These are phyloP conservation scores for Coregonus clupeaformis DNA, from an alignment of 2,113 vertebrate genomes.

Conservation along the genomic window DNA sequence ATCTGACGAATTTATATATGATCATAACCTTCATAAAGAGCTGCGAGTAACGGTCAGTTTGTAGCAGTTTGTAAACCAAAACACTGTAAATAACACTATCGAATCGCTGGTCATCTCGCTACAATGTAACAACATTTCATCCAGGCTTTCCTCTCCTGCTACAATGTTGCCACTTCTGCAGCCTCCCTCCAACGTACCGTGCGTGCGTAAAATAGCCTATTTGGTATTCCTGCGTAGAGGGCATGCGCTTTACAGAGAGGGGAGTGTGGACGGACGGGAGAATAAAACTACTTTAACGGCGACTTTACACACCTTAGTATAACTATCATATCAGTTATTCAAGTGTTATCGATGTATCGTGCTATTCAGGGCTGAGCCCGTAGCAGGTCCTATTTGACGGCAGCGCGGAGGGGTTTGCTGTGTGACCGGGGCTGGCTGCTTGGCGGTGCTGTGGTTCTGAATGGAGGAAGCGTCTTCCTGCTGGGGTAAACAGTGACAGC, in stretches of 20 bases:
- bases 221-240: slow-evolving; percentile 71
- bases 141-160: too few relatives aligned
- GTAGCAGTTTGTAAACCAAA: too few relatives aligned
- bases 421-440: slow-evolving; percentile 69
- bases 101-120: too few relatives aligned
- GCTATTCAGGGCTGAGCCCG: background rate
- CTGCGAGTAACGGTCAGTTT: too few relatives aligned
- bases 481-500: slow-evolving; percentile 94
- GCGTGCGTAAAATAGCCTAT: slow-evolving; percentile 41
- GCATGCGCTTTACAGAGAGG: slow-evolving; percentile 63
- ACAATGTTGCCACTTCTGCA: slow-evolving; percentile 42
- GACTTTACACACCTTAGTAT: background rate
- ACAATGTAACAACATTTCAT: too few relatives aligned
- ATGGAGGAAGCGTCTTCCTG: slow-evolving; percentile 92
- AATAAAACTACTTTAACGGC: slow-evolving; percentile 1
- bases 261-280: slow-evolving; percentile 30
- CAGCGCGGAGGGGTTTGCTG: slow-evolving; percentile 43
- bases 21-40: too few relatives aligned
- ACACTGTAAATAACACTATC: too few relatives aligned
- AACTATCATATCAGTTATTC: background rate
- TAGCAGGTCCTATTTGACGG: background rate
- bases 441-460: slow-evolving; percentile 73
- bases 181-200: slow-evolving; percentile 56
- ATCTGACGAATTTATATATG: too few relatives aligned
- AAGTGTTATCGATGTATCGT: background rate